These are phyloP conservation scores for Meda fulgida DNA, from an alignment of 2,797 vertebrate genomes.

Conservation along the genomic window DNA sequence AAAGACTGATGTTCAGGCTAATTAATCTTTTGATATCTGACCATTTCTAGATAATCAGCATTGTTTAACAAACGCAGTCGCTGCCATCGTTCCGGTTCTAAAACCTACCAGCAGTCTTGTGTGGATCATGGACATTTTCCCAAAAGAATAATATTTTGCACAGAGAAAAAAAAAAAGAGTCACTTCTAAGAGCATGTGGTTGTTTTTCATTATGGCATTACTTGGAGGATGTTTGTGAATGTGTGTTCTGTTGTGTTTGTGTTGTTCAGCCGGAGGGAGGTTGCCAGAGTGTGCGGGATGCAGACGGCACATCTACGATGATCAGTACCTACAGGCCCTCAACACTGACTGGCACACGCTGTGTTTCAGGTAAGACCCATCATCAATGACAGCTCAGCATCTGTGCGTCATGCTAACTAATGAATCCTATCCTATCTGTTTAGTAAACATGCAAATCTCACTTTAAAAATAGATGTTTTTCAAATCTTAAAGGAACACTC, in stretches of 20 bases:
- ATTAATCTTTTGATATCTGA: neutral
- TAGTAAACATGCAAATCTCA: neutral
- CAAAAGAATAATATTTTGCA: neutral
- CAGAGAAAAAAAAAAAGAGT: too few species aligned
- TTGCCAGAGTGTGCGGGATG: conserved; percentile 94
- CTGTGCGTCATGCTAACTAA: neutral
- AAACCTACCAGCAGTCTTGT: neutral
- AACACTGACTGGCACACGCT: conserved; percentile 89
- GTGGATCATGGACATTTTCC: neutral
- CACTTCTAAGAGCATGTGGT: neutral
- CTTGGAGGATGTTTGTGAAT: neutral
- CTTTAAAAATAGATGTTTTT: neutral
- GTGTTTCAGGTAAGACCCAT: conserved; percentile 89
- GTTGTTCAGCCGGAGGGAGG: conserved; percentile 77
- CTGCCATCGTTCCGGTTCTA: too few species aligned
- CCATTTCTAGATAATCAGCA: neutral
- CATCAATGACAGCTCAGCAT: too few species aligned
- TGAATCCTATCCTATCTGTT: neutral
- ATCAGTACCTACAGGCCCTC: conserved; percentile 95
- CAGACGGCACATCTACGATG: conserved; percentile 91
- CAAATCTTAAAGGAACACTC: too few species aligned
- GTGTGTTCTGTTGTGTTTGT: conserved; percentile 37
- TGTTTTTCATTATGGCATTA: neutral
- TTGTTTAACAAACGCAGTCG: neutral
- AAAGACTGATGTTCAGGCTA: neutral